phyloP scores from a whole-genome alignment of 2,888 invertebrate genomes.

The Metellina segmentata region DNA sequence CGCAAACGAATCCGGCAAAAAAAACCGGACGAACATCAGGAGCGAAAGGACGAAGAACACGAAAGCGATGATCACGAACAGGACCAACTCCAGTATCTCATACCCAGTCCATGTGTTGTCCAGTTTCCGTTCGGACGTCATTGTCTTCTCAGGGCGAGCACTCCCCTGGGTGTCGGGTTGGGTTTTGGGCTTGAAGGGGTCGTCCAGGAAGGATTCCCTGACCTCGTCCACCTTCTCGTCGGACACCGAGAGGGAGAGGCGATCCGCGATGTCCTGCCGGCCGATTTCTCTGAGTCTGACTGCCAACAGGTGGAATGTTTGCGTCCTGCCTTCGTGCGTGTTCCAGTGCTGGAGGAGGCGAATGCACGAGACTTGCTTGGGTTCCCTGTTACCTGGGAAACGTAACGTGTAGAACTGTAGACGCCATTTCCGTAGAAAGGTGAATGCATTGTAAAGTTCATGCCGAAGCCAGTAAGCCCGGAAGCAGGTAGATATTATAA shows the following conservation, averaged over 20 bases:
- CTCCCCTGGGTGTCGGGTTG: constrained; percentile 35
- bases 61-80: background rate
- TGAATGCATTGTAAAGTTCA: background rate
- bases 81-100: constrained; percentile 2
- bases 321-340: constrained; percentile 63
- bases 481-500: no score
- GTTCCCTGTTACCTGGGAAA: constrained; percentile 55
- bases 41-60: background rate
- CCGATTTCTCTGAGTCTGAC: constrained; percentile 65
- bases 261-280: constrained; percentile 55
- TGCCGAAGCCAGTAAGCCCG: no score
- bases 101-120: constrained; percentile 24
- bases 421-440: background rate
- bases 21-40: constrained; percentile 11
- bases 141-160: background rate
- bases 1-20: constrained; percentile 61
- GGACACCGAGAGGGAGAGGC: constrained; percentile 55
- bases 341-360: constrained; percentile 75
- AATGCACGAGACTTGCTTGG: constrained; percentile 58
- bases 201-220: constrained; percentile 51
- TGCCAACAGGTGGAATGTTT: constrained; percentile 64
- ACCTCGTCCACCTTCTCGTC: constrained; percentile 63
- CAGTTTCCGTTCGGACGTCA: no score
- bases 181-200: constrained; percentile 59
- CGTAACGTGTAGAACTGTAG: background rate